phyloP scores from a whole-genome alignment of 2,113 vertebrate species.

The Telmatochromis brachygnathus region DNA sequence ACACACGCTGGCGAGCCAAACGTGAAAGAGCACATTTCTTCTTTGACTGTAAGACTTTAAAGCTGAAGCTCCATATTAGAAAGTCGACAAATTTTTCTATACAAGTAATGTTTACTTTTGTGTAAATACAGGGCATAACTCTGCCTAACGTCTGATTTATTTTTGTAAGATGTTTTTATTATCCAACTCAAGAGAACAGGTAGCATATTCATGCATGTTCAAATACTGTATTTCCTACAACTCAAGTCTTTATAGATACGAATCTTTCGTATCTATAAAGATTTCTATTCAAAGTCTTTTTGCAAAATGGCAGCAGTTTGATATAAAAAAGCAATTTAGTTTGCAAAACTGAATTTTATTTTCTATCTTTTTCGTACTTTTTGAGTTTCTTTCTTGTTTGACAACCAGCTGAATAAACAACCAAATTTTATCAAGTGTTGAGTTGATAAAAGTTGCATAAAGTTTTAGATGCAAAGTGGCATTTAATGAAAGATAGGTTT shows the following conservation, averaged over 20 bases:
- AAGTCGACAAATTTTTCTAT: background rate
- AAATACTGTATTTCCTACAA: background rate
- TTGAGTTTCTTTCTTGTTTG: background rate
- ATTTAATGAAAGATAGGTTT: slow-evolving; percentile 69
- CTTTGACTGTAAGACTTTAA: background rate
- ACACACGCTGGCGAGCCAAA: background rate
- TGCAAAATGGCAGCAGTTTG: background rate
- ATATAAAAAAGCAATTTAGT: background rate
- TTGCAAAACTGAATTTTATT: background rate
- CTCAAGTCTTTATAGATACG: background rate
- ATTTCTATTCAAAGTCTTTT: background rate
- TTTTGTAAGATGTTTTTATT: background rate
- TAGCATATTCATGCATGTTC: background rate
- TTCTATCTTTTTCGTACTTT: background rate
- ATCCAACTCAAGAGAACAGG: background rate
- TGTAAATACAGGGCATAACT: background rate
- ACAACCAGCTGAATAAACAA: background rate
- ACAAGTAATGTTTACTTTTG: background rate
- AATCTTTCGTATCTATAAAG: background rate
- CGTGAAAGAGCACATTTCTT: background rate
- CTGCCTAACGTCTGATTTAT: background rate
- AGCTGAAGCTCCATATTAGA: background rate
- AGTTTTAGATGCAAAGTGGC: background rate
- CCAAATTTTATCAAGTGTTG: background rate
- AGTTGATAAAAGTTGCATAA: background rate